Evolutionary conservation across 2,888 invertebrate genomes (phyloP), one percentile per base, ranked within the genome.

Genomic region (Acronicta psi): DNA sequence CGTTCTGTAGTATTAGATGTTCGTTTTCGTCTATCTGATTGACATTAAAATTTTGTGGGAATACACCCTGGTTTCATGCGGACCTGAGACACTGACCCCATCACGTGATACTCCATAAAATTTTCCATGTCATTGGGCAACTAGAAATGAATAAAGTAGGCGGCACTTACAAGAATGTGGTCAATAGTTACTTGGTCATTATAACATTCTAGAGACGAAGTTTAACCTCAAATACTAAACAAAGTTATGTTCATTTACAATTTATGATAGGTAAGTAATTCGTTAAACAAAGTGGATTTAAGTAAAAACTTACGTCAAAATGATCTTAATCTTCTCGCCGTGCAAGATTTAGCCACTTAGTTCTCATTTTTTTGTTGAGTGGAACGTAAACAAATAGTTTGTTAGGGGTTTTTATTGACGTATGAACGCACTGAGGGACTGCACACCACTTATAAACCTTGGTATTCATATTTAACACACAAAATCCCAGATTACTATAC

Each of bases 121-220:
- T 81, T 81, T 14, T 61, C 75, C 81, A 83, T 81, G 65, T 81
- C 79, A 70, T 75, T 77, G 61, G 78, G 77, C 58, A 81, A 58
- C 78, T 79, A 63, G 14, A 81, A 34, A 6, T 5, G 8, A n/a
- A 37, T 14, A 37, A 8, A n/a, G n/a, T n/a, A n/a, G n/a, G n/a
- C n/a, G n/a, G n/a, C n/a, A n/a, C n/a, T n/a, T n/a, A n/a, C n/a
- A n/a, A n/a, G n/a, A n/a, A n/a, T n/a, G n/a, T n/a, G n/a, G n/a
- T n/a, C n/a, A n/a, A n/a, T n/a, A n/a, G n/a, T n/a, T n/a, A n/a
- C n/a, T n/a, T n/a, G n/a, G n/a, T n/a, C n/a, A n/a, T n/a, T n/a
- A n/a, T n/a, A n/a, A n/a, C n/a, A n/a, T n/a, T n/a, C n/a, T n/a
- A n/a, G n/a, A n/a, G n/a, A n/a, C n/a, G n/a, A n/a, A n/a, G n/a